Evolutionary conservation across 2,888 invertebrate genomes (phyloP), one percentile per base, ranked within the genome.

Genomic region (Argyresthia albistria): DNA sequence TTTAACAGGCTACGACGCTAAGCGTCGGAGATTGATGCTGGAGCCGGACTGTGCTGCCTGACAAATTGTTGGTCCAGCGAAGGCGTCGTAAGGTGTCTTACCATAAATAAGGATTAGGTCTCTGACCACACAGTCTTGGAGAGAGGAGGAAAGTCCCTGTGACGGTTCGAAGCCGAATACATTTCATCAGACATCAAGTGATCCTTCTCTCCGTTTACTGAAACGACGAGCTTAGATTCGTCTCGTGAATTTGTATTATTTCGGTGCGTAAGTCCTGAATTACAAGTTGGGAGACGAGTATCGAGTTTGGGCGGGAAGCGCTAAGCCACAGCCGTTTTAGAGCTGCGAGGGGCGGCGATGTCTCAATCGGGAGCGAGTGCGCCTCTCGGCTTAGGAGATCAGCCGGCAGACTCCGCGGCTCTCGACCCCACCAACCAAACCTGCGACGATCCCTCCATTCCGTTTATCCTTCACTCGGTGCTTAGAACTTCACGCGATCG

Each of bases 41-140:
- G 67, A 65, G 61, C 61, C 64, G 66, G 64, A 58, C 65, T 69
- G 69, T 64, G 63, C 68, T 65, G 71, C 65, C 70, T 84, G 84
- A 86, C 78, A 79, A 86, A 86, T 86, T 75, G 81, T 73, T 69
- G 77, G 83, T 74, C 70, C 71, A 71, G 65, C 66, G 69, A 76
- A 81, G 82, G 83, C 84, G 76, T 80, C 76, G 76, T 70, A 68
- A 62, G 71, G 72, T 83, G 74, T 84, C 83, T 84, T 83, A 80
- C 88, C 77, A 88, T 88, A 88, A 88, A 88, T 88, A 86, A 88
- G 87, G 88, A 88, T 88, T 87, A 87, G 60, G 67, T 55, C 63
- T 56, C 70, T 76, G 79, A 82, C 83, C 84, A 82, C 80, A 70
- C 69, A 77, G 80, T 80, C 80, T 48, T 51, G 52, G 54, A 54